Evolutionary conservation across 1,140 invertebrate species (phyloP), one percentile per base, ranked within the genome.

Genomic region (Drosophila parvula): DNA sequence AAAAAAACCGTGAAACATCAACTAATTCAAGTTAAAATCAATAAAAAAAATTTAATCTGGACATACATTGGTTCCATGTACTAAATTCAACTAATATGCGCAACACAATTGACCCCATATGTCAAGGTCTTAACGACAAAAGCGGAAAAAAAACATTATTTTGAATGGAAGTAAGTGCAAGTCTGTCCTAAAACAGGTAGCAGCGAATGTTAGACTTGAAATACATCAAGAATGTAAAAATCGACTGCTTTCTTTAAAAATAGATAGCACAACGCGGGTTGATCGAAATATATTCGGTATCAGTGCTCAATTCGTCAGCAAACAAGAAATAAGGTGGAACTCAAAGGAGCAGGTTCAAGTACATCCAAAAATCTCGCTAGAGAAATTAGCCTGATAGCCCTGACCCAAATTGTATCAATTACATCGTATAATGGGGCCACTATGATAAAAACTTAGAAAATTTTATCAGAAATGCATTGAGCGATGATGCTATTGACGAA

Each of bases 321-420:
- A 1, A 22, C 1, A 22, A 2, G 22, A 22, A 22, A 22, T 22
- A 56, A 22, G 68, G 53, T 71, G 59, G 68, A 71, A 64, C 51
- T 71, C 11, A 71, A 57, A 34, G 68, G 53, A 41, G 48, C 60
- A 30, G 50, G 22, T 8, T 55, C 51, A 34, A 63, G 59, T 48
- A 41, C 51, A 41, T 47, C 68, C 3, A 40, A 63, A 28, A 70
- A 62, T 56, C 41, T 70, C 1, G 41, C 28, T 32, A 59, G 11
- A 18, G 43, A 59, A 45, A 59, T 59, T 27, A 59, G n/a, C n/a
- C n/a, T n/a, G n/a, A n/a, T n/a, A 30, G 30, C 43, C 3, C 34
- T 48, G 30, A 47, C 6, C 43, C 30, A 38, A 36, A 60, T 60
- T 5, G 30, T 59, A 9, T 34, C 28, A 22, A 22, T 22, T 22